phyloP scores from a whole-genome alignment of 2,888 invertebrate genomes.

The Meteorus colon region DNA sequence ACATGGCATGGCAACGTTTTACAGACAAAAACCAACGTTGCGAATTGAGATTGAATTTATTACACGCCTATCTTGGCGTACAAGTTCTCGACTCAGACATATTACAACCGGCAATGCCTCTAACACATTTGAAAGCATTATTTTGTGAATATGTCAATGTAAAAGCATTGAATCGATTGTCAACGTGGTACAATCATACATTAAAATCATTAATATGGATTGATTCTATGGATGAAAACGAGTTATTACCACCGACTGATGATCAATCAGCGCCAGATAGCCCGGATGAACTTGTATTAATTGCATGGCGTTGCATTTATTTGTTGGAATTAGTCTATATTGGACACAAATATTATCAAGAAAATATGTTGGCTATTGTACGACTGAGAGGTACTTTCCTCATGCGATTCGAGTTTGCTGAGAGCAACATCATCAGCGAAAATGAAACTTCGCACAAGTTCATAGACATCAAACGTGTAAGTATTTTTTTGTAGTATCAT shows the following conservation, averaged over 20 bases:
- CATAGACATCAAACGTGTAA: slow-evolving; percentile 63
- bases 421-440: slow-evolving; percentile 72
- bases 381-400: slow-evolving; percentile 77
- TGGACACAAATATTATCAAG: slow-evolving; percentile 78
- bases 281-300: slow-evolving; percentile 79
- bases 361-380: slow-evolving; percentile 80
- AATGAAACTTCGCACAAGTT: slow-evolving; percentile 56
- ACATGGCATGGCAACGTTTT: slow-evolving; percentile 79
- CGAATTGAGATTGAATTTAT: slow-evolving; percentile 77
- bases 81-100: slow-evolving; percentile 78
- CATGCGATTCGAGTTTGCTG: slow-evolving; percentile 76
- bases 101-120: slow-evolving; percentile 81
- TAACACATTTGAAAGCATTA: slow-evolving; percentile 82
- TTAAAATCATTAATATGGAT: slow-evolving; percentile 79
- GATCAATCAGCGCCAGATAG: slow-evolving; percentile 56
- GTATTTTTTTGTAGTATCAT: slow-evolving; percentile 40
- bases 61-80: slow-evolving; percentile 83
- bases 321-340: slow-evolving; percentile 76
- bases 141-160: slow-evolving; percentile 81
- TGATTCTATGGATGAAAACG: slow-evolving; percentile 73
- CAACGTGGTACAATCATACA: slow-evolving; percentile 75
- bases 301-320: slow-evolving; percentile 80
- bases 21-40: slow-evolving; percentile 75
- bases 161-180: slow-evolving; percentile 76
- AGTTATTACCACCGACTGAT: slow-evolving; percentile 56